These are phyloP conservation scores for Percina caprodes DNA, from an alignment of 2,113 vertebrate species.

Conservation along the genomic window DNA sequence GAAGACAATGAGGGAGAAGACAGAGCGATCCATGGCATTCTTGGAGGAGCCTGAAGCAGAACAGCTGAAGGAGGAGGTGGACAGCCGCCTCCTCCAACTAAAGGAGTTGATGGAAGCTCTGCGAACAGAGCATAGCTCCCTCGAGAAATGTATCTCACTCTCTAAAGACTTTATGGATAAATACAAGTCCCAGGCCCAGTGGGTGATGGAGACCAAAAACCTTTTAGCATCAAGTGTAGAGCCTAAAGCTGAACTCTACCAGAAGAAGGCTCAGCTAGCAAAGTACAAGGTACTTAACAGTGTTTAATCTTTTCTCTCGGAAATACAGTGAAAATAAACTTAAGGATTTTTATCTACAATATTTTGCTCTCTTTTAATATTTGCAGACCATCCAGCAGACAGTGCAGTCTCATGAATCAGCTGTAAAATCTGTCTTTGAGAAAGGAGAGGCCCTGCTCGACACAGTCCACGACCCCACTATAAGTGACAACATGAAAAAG, in stretches of 20 bases:
- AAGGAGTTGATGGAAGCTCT: conserved; percentile 87
- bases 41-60: conserved; percentile 87
- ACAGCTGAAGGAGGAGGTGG: conserved; percentile 86
- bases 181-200: conserved; percentile 89
- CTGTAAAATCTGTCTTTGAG: conserved; percentile 90
- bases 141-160: conserved; percentile 91
- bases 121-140: conserved; percentile 86
- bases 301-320: fast-evolving
- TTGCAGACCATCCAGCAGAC: conserved; percentile 93
- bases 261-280: conserved; percentile 96
- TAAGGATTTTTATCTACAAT: neutral
- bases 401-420: conserved; percentile 91
- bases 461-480: conserved; percentile 83
- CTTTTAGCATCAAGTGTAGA: conserved; percentile 86
- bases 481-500: conserved; percentile 87
- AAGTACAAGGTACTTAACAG: conserved; percentile 92
- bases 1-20: conserved; percentile 92
- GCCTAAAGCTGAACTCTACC: conserved; percentile 94
- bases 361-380: conserved; percentile 11
- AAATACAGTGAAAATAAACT: neutral
- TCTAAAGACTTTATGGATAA: conserved; percentile 97
- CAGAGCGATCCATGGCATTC: conserved; percentile 86
- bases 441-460: conserved; percentile 92
- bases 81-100: conserved; percentile 81
- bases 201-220: conserved; percentile 88